These are phyloP conservation scores for Delphinapterus leucas DNA, from an alignment of 2,113 vertebrate genomes.

Conservation along the genomic window DNA sequence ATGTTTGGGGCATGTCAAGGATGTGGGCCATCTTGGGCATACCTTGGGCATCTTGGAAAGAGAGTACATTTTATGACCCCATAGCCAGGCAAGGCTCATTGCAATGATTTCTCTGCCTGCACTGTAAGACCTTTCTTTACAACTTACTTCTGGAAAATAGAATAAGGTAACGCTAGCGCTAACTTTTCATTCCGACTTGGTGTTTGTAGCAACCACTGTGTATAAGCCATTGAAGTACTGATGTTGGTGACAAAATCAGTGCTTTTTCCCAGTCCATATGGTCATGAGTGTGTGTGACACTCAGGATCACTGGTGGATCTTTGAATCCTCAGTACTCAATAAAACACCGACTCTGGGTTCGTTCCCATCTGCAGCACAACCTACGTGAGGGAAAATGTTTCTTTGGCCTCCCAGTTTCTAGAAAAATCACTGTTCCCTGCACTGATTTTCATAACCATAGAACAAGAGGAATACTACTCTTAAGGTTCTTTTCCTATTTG, in stretches of 20 bases:
- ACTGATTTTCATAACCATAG: neutral
- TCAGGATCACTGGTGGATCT: neutral
- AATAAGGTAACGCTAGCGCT: neutral
- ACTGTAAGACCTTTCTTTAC: neutral
- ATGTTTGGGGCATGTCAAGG: neutral
- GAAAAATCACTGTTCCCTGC: neutral
- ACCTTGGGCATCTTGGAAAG: neutral
- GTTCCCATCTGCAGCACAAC: neutral
- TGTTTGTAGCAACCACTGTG: neutral
- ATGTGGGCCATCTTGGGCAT: neutral
- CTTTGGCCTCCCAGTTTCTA: neutral
- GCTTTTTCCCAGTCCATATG: neutral
- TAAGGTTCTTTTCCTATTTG: neutral
- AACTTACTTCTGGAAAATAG: neutral
- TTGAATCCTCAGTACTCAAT: neutral
- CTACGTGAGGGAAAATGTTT: neutral
- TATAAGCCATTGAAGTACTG: neutral
- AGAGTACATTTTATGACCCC: neutral
- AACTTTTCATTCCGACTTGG: conserved; percentile 9
- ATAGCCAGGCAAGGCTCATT: neutral
- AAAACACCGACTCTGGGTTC: neutral
- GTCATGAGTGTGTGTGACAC: neutral
- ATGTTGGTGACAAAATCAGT: neutral
- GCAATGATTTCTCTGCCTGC: neutral
- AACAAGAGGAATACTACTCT: neutral